Percentiles rank a stretch among this genome's conserved stretches.
Conservation (phyloP, 2,797 vertebrate genomes). For the Sebastes iracundus region DNA sequence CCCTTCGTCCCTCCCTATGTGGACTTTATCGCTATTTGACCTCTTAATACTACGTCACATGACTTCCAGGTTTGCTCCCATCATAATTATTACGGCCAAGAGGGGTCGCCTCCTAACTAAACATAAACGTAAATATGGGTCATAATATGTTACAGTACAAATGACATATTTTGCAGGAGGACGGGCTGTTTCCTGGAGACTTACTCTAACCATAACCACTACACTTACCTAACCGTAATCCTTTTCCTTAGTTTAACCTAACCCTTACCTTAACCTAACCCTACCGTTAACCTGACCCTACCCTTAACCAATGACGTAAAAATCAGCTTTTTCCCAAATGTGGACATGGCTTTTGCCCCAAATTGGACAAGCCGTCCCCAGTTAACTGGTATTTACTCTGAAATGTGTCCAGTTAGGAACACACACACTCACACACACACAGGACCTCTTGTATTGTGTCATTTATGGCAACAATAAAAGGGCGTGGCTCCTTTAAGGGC, state of each 20-base stretch:
- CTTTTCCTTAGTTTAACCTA: no score
- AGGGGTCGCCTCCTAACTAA: background rate
- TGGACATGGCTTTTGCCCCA: no score
- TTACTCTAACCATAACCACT: background rate
- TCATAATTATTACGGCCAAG: background rate
- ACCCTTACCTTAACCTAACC: no score
- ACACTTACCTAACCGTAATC: no score
- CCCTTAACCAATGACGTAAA: background rate
- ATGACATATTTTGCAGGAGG: background rate
- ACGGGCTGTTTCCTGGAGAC: background rate
- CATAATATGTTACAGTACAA: background rate
- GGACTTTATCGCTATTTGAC: no score
- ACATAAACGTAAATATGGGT: background rate
- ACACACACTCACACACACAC: background rate
- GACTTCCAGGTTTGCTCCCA: background rate
- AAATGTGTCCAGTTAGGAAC: no score
- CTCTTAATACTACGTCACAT: background rate
- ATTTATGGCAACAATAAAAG: constrained; percentile 58
- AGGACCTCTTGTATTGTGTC: constrained; percentile 2
- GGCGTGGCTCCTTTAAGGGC: constrained; percentile 76
- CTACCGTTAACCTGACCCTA: no score
- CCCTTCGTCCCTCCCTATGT: no score
- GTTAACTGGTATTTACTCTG: background rate
- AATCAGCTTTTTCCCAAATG: background rate
- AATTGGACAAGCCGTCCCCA: background rate